Evolutionary conservation across 2,888 invertebrate genomes (phyloP).

Genomic region (Cancer borealis): DNA sequence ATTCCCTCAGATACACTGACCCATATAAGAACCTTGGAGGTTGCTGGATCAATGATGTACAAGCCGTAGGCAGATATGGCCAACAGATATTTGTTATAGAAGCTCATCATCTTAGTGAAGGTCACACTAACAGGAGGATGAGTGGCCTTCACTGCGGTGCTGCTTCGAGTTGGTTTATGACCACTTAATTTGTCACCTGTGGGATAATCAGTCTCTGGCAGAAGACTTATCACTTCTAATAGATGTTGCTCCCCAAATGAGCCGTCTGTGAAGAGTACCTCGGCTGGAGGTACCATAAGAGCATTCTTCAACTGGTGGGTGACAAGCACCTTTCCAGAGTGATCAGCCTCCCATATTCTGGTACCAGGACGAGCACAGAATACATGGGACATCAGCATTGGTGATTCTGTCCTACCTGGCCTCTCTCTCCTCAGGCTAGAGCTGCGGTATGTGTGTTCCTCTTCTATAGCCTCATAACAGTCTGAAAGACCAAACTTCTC

Average conservation of each 20-base stretch:
- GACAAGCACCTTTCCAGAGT: conserved; percentile 70
- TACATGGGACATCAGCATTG: conserved; percentile 40
- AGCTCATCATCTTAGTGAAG: conserved; percentile 70
- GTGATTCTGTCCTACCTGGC: not conserved
- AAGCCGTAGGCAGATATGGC: conserved; percentile 67
- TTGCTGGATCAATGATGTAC: conserved; percentile 71
- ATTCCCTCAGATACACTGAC: conserved; percentile 66
- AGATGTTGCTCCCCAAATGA: conserved; percentile 51
- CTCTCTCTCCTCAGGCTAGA: not conserved
- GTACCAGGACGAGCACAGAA: conserved; percentile 72
- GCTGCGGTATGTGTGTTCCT: not conserved
- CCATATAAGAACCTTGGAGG: conserved; percentile 69
- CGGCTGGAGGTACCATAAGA: conserved; percentile 58
- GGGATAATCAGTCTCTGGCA: not conserved
- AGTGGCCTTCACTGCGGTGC: not conserved
- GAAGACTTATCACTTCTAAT: conserved; percentile 9
- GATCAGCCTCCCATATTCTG: conserved; percentile 73
- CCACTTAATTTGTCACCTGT: not conserved
- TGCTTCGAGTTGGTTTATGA: not conserved
- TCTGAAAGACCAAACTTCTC: conserved; percentile 60
- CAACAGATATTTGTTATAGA: conserved; percentile 68
- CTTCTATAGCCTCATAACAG: conserved; percentile 67
- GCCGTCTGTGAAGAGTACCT: conserved; percentile 64
- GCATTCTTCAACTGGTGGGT: conserved; percentile 74
- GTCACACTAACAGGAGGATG: conserved; percentile 72